Percentiles rank a stretch among this genome's conserved stretches.
Conservation (phyloP, 2,888 invertebrate genomes). For the Tineola bisselliella region DNA sequence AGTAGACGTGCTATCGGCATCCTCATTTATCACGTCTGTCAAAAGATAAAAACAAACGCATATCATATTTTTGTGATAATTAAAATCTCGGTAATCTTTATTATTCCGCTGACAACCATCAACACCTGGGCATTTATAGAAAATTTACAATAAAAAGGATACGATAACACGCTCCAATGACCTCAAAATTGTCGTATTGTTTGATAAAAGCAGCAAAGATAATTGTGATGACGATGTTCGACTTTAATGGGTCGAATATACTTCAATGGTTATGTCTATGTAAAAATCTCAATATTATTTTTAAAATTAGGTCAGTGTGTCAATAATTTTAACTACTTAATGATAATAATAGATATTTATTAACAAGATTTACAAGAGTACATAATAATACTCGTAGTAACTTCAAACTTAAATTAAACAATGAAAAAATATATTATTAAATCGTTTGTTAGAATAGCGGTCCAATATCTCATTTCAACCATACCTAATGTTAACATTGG, state of each 20-base stretch:
- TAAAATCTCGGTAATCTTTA: conserved; percentile 1
- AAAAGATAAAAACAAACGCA: not conserved
- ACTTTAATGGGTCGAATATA: too few species aligned
- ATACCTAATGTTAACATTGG: too few species aligned
- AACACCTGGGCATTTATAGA: conserved; percentile 1
- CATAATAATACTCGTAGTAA: too few species aligned
- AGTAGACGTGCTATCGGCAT: not conserved
- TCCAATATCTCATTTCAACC: too few species aligned
- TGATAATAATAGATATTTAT: not conserved
- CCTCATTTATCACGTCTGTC: not conserved
- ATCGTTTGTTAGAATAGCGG: too few species aligned
- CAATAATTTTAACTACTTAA: not conserved
- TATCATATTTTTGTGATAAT: conserved; percentile 6
- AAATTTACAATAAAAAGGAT: not conserved
- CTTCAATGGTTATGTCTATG: too few species aligned
- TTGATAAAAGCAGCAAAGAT: not conserved
- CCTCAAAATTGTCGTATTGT: not conserved
- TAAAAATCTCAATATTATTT: too few species aligned
- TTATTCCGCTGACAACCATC: not conserved
- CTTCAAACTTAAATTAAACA: too few species aligned
- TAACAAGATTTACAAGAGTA: too few species aligned
- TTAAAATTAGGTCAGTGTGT: not conserved
- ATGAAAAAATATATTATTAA: too few species aligned
- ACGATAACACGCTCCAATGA: not conserved
- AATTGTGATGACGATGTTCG: not conserved